These are phyloP conservation scores for Brienomyrus longianalis DNA, from an alignment of 2,113 vertebrate genomes.

Conservation along the genomic window DNA sequence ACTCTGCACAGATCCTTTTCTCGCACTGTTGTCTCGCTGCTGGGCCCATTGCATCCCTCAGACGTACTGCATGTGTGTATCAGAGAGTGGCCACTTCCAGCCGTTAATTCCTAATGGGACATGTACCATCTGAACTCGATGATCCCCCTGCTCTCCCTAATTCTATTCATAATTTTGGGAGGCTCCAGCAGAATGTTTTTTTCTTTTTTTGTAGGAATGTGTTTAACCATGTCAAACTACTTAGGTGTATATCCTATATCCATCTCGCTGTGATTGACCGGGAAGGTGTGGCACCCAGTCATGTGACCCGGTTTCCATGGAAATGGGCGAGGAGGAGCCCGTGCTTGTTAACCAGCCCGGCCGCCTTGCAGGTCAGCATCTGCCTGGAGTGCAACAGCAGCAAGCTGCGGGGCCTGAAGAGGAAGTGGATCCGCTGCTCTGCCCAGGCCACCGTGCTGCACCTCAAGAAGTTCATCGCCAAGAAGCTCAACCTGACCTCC, in stretches of 20 bases:
- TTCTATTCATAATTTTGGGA: background rate
- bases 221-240: background rate
- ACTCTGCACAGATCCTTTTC: background rate
- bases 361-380: conserved; percentile 80
- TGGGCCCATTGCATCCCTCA: background rate
- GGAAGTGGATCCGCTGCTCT: conserved; percentile 98
- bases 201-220: background rate
- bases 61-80: background rate
- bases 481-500: conserved; percentile 96
- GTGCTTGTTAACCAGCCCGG: background rate
- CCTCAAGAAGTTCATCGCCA: conserved; percentile 99
- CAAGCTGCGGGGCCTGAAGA: conserved; percentile 89
- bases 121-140: background rate
- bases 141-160: background rate
- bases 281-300: background rate
- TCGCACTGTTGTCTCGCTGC: background rate
- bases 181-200: background rate
- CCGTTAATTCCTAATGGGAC: background rate
- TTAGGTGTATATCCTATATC: background rate
- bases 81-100: background rate
- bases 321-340: background rate
- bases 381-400: conserved; percentile 98
- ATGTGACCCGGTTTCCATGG: background rate
- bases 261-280: background rate
- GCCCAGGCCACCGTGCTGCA: conserved; percentile 95